phyloP scores from a whole-genome alignment of 2,888 invertebrate species.

The Dryobotodes eremita region DNA sequence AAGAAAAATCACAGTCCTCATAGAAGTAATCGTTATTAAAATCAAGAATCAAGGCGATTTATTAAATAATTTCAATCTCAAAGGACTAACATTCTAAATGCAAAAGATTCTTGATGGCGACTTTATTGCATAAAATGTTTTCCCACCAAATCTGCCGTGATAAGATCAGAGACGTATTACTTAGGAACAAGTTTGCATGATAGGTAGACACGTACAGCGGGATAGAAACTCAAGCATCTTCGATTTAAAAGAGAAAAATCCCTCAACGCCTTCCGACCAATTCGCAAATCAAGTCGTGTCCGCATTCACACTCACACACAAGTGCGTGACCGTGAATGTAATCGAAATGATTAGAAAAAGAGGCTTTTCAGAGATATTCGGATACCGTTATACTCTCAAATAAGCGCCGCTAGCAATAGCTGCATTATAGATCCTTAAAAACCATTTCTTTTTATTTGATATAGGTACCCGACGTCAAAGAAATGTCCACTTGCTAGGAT shows the following conservation, averaged over 20 bases:
- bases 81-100: conserved; percentile 4
- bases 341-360: background rate
- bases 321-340: background rate
- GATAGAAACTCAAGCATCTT: background rate
- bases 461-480: background rate
- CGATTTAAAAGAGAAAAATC: background rate
- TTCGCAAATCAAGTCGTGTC: too few species aligned
- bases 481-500: background rate
- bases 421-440: background rate
- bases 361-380: background rate
- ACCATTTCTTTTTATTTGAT: background rate
- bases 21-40: background rate
- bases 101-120: background rate
- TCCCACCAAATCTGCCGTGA: too few species aligned
- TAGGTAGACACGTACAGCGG: background rate
- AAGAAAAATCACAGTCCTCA: too few species aligned
- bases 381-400: background rate
- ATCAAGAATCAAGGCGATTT: background rate
- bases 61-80: background rate
- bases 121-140: background rate
- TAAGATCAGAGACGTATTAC: background rate
- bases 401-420: background rate
- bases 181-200: background rate
- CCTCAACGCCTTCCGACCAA: background rate
- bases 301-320: background rate